Conservation (phyloP, 2,888 invertebrate genomes). For the Serrognathus titanus region DNA sequence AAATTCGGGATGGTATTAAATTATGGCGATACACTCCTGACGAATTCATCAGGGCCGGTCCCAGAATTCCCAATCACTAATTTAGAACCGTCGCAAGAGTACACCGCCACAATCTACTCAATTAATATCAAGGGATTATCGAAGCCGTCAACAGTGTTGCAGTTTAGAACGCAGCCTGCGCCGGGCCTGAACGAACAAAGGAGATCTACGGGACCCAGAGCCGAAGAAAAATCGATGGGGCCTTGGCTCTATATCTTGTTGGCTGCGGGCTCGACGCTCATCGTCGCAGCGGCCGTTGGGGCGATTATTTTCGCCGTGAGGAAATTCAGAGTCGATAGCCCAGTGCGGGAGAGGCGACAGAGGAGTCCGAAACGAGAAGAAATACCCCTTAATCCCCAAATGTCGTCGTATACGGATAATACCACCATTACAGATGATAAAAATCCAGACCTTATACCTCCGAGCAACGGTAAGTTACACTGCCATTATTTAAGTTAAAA, state of each 20-base stretch:
- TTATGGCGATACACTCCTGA: constrained; percentile 40
- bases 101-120: constrained; percentile 56
- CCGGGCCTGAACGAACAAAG: constrained; percentile 51
- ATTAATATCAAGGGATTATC: constrained; percentile 67
- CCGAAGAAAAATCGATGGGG: constrained; percentile 31
- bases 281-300: constrained; percentile 45
- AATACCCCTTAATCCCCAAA: constrained; percentile 41
- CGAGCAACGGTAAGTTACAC: constrained; percentile 43
- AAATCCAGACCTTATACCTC: constrained; percentile 49
- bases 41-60: constrained; percentile 43
- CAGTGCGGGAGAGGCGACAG: constrained; percentile 40
- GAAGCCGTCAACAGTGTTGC: constrained; percentile 44
- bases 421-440: constrained; percentile 43
- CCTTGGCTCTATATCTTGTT: constrained; percentile 46
- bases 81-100: constrained; percentile 52
- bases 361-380: constrained; percentile 41
- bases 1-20: constrained; percentile 47
- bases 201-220: constrained; percentile 42
- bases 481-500: too few species aligned
- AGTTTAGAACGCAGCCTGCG: constrained; percentile 50
- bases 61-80: constrained; percentile 53
- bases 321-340: constrained; percentile 44
- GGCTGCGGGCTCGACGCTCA: constrained; percentile 46
- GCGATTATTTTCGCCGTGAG: constrained; percentile 43
- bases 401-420: constrained; percentile 42